These are phyloP conservation scores for Eudyptes chrysolophus DNA, from an alignment of 2,113 vertebrate species.

Conservation along the genomic window DNA sequence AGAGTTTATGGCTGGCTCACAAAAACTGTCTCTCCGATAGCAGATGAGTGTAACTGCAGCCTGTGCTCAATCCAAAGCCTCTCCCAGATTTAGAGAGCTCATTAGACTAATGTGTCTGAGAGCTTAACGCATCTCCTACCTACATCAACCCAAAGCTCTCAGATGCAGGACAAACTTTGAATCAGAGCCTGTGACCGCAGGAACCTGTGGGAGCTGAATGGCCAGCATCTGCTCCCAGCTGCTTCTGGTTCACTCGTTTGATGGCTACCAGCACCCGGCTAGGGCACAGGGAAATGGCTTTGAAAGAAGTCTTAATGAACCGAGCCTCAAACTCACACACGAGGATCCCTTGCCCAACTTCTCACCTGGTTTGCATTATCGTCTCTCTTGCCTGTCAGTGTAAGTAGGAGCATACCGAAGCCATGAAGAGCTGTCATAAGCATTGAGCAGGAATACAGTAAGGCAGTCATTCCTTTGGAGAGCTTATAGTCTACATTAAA, in stretches of 20 bases:
- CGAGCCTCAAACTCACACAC: accelerated
- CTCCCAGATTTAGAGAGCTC: not conserved
- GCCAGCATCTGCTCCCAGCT: not conserved
- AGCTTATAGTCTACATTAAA: not conserved
- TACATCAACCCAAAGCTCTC: not conserved
- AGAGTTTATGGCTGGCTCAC: not conserved
- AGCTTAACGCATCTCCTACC: too few relatives aligned
- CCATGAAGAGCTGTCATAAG: not conserved
- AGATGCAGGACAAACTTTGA: not conserved
- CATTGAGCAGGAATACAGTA: accelerated
- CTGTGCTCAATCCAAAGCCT: not conserved
- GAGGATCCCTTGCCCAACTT: not conserved
- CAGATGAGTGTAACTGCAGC: accelerated
- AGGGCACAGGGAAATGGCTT: not conserved
- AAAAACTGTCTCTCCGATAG: too few relatives aligned
- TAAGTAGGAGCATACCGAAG: not conserved
- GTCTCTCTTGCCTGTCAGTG: too few relatives aligned
- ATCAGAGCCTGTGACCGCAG: too few relatives aligned
- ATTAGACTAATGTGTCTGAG: accelerated
- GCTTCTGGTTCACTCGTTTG: not conserved
- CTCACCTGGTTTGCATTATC: not conserved
- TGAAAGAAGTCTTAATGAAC: not conserved
- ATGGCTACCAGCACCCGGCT: not conserved
- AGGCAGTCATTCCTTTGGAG: not conserved
- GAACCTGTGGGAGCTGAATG: not conserved